Base-by-base conservation (phyloP, 2,888 invertebrate species). In the Drosophila neotestacea region DNA sequence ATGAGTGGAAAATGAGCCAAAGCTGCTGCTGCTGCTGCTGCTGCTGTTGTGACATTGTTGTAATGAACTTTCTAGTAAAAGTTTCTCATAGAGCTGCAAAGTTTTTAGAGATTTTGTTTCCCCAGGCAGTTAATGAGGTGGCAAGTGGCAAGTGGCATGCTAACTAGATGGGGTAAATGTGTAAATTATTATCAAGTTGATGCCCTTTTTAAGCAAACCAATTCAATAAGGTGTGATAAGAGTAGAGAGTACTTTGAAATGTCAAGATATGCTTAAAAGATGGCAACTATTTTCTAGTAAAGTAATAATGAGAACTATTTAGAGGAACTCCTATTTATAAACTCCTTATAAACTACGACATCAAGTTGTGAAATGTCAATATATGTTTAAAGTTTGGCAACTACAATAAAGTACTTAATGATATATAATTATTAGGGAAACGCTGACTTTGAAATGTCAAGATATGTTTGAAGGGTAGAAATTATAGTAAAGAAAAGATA, bases 1-100 rank as follows among this genome's bases (percentile, higher is more conserved):
- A 72, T 69, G 73, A 81, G 80, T 78, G 72, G 73, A 75, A 85
- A 81, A 83, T 71, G 79, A 62, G 71, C 54, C 44, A 55, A 79
- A 61, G 79, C 67, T 69, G 68, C 58, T 64, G 36, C 39, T 34
- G 63, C 22, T 34, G 63, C 22, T 46, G 38, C 22, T 70, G 41
- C 7, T 30, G 30, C 7, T 30, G 30, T 58, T 55, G 62, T 61
- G 68, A 73, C 67, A 68, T 58, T 77, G 65, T 81, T 71, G 73
- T 81, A 77, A 84, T 82, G 67, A 88, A 85, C 76, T 88, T 81
- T 70, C 51, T 34, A 41, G 73, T 51, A 65, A 79, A 85, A 77
- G 73, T 83, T 87, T 76, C 48, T 56, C 66, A 44, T 22, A 28
- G 48, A 70, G 73, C 54, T 59, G 59, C 65, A 84, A 84, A 79